A percentile compares a stretch with the other conserved stretches of the same genome.
These are phyloP conservation scores for Platysteira castanea DNA, from an alignment of 2,113 vertebrate genomes.

Conservation along the genomic window DNA sequence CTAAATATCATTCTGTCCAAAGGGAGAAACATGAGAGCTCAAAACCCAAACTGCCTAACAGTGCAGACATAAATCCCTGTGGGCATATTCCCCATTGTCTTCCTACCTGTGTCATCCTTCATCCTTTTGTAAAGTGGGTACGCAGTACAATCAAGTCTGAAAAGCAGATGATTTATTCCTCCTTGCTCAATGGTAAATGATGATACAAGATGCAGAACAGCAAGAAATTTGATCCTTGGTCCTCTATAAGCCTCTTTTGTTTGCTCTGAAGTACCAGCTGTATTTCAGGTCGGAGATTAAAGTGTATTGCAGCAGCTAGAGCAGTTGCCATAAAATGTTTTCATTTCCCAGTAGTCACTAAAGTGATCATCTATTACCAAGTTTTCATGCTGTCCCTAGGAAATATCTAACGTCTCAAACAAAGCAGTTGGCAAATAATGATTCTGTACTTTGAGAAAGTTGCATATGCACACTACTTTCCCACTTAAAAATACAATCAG, in stretches of 20 bases:
- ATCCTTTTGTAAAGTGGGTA: not conserved
- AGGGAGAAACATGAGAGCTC: not conserved
- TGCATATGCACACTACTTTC: not conserved
- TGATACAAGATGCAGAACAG: not conserved
- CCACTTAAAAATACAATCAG: not conserved
- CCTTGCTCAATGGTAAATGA: not conserved
- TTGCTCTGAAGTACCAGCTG: not conserved
- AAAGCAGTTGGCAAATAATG: not conserved
- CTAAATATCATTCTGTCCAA: not conserved
- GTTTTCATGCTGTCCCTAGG: not conserved
- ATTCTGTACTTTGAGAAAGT: not conserved
- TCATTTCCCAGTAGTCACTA: not conserved
- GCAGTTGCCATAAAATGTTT: not conserved
- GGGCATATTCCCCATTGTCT: not conserved
- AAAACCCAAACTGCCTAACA: not conserved
- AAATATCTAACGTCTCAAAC: not conserved
- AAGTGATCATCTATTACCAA: not conserved
- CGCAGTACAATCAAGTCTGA: not conserved
- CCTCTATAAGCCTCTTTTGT: not conserved
- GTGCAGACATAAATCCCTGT: not conserved
- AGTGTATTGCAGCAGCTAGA: not conserved
- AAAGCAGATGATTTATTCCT: constrained; percentile 26
- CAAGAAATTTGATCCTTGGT: constrained; percentile 22
- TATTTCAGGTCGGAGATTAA: constrained; percentile 22
- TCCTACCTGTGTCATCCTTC: not conserved